Conservation (phyloP, 2,113 vertebrate genomes). For the Vimba vimba region DNA sequence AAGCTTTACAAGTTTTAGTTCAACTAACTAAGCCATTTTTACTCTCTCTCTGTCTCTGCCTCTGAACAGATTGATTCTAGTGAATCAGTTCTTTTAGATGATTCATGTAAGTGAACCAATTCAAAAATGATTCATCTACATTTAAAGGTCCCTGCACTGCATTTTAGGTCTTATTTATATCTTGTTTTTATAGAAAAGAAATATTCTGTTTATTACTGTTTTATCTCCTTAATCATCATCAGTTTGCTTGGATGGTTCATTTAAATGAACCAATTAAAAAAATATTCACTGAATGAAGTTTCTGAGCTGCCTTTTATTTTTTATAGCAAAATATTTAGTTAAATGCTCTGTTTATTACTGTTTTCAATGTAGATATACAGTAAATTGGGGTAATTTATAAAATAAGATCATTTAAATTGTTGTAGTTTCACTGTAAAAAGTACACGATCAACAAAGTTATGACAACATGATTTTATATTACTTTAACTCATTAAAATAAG, state of each 20-base stretch:
- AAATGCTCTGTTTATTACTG: not conserved
- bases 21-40: not conserved
- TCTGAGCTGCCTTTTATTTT: not conserved
- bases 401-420: no score
- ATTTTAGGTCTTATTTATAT: not conserved
- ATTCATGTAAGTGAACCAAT: not conserved
- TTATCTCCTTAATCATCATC: no score
- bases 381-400: no score
- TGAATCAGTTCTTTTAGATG: not conserved
- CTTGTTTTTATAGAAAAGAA: not conserved
- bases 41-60: not conserved
- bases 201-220: not conserved
- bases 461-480: no score
- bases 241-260: no score
- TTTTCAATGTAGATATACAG: not conserved
- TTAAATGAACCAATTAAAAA: no score
- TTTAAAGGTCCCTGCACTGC: not conserved
- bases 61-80: not conserved
- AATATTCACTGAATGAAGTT: not conserved
- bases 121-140: not conserved
- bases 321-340: not conserved
- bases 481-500: no score
- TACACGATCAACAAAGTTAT: no score
- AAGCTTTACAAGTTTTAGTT: not conserved
- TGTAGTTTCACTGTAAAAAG: no score